These are phyloP conservation scores for Buceros bicornis DNA, from an alignment of 2,797 vertebrate species.

Conservation along the genomic window DNA sequence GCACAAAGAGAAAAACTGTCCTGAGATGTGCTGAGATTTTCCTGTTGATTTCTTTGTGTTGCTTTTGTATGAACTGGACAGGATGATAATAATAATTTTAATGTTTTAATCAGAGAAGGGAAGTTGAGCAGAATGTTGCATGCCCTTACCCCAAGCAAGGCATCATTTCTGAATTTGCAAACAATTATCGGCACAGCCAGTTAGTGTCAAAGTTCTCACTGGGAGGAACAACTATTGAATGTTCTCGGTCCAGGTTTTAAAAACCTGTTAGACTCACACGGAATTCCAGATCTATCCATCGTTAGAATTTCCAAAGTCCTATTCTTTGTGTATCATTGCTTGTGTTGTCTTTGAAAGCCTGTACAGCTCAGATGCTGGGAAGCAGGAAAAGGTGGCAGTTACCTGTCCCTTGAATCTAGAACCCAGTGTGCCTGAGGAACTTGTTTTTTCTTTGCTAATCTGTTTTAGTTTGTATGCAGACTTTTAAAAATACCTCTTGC, in stretches of 20 bases:
- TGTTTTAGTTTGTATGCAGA: background rate
- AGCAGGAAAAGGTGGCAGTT: background rate
- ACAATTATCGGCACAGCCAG: background rate
- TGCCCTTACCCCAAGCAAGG: background rate
- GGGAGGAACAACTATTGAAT: background rate
- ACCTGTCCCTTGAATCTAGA: background rate
- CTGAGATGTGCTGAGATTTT: background rate
- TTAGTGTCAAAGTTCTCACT: background rate
- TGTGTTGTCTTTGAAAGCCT: background rate
- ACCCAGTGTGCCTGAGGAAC: background rate
- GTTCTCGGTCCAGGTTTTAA: background rate
- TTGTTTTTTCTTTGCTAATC: background rate
- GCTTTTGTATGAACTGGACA: background rate
- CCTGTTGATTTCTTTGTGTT: background rate
- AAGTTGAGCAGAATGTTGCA: background rate
- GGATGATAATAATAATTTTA: background rate
- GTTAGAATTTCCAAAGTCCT: background rate
- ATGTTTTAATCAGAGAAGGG: background rate
- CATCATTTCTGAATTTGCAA: background rate
- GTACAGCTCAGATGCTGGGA: background rate
- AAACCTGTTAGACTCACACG: background rate
- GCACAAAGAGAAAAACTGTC: background rate
- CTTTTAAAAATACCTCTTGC: background rate
- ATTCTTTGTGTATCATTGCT: background rate
- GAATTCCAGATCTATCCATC: background rate